These are phyloP conservation scores for Neopipo cinnamomea DNA, from an alignment of 2,113 vertebrate species.

Conservation along the genomic window DNA sequence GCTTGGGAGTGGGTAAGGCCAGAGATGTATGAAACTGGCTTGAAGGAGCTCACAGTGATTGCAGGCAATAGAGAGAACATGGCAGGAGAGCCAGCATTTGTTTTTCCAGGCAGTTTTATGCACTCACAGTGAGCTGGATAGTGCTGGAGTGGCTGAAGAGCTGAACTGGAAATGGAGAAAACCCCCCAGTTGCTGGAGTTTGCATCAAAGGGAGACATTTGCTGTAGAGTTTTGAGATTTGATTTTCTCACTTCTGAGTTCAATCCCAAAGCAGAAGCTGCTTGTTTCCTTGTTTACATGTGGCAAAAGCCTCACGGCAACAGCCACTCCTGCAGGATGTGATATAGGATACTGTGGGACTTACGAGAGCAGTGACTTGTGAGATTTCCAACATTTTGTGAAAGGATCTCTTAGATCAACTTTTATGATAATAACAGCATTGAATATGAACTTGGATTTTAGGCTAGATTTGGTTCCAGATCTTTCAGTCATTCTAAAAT, in stretches of 20 bases:
- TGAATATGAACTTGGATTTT: neutral
- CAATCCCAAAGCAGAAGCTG: neutral
- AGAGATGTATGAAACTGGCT: accelerated
- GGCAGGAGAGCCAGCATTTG: neutral
- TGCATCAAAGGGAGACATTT: neutral
- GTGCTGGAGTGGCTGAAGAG: neutral
- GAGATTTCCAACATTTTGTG: neutral
- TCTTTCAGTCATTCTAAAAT: constrained; percentile 43
- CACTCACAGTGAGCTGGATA: neutral
- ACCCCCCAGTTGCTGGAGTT: neutral
- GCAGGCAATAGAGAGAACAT: neutral
- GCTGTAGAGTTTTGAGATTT: neutral
- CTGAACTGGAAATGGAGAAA: neutral
- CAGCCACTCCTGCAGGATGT: neutral
- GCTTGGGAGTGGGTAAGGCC: neutral
- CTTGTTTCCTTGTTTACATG: neutral
- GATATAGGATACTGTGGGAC: neutral
- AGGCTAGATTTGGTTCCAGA: neutral
- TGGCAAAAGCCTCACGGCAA: neutral
- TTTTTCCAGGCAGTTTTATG: neutral
- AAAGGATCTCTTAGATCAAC: neutral
- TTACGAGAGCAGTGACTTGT: neutral
- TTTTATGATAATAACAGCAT: neutral
- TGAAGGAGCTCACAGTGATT: neutral
- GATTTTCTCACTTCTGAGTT: neutral